Evolutionary conservation across 2,797 vertebrate species (phyloP).

Genomic region (Bovichtus diacanthus): DNA sequence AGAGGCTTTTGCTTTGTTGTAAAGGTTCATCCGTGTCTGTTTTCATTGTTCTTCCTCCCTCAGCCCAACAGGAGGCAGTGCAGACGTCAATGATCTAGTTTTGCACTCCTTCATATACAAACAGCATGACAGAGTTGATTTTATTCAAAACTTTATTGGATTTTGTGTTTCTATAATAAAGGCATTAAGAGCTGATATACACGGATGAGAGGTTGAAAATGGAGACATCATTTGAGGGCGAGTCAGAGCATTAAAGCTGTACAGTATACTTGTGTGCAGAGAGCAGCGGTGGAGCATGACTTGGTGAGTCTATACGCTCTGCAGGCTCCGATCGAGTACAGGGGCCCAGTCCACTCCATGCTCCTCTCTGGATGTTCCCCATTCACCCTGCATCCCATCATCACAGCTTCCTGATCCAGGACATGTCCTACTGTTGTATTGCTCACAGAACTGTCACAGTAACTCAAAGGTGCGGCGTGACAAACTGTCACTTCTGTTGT

Average conservation of each 20-base stretch:
- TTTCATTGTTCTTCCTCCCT: not conserved
- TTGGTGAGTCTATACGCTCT: conserved; percentile 43
- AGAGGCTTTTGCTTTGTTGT: not conserved
- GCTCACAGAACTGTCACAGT: conserved; percentile 62
- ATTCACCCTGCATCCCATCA: conserved; percentile 50
- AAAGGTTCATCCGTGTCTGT: not conserved
- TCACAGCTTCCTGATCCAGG: conserved; percentile 39
- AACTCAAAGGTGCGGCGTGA: conserved; percentile 50
- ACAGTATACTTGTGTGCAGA: conserved; percentile 57
- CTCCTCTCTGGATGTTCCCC: conserved; percentile 54
- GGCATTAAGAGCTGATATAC: conserved; percentile 68
- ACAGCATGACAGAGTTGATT: conserved; percentile 18
- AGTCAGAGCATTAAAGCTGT: conserved; percentile 60
- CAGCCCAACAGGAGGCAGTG: conserved; percentile 18
- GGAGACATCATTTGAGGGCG: conserved; percentile 55
- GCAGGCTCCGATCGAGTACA: conserved; percentile 46
- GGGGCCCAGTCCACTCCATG: conserved; percentile 44
- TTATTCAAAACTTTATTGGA: conserved; percentile 79
- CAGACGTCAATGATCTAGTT: not conserved
- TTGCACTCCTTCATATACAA: not conserved
- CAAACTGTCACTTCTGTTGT: conserved; percentile 42
- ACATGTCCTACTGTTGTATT: conserved; percentile 46
- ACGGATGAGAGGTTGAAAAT: conserved; percentile 59
- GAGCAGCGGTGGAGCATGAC: conserved; percentile 54
- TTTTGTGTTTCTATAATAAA: conserved; percentile 72